Evolutionary conservation across 2,888 invertebrate genomes (phyloP), one percentile per base, ranked within the genome.

Genomic region (Mellilla xanthometata): DNA sequence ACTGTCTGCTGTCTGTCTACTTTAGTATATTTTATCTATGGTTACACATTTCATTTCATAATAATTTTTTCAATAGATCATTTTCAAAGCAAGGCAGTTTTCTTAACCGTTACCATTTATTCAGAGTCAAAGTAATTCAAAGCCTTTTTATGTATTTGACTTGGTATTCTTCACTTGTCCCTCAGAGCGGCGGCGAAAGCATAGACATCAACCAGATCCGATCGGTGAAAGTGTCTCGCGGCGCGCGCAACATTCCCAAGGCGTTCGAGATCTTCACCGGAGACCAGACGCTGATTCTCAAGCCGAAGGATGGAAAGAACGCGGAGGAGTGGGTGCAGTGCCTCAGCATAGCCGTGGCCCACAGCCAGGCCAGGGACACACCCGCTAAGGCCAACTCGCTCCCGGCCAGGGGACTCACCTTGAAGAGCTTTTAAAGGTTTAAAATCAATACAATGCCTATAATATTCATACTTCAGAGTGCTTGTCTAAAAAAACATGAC

Each of bases 301-400:
- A 98, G 87, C 98, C 98, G 4, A 97, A 96, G 80, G 97, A 97
- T 75, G 96, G 96, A 30, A 96, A 96, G 82, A 96, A 97, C 78
- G 97, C 97, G 0, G 97, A 98, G 83, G 96, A 97, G 79, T 98
- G 98, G 97, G 96, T 97, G 31, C 97, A 98, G 81, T 97, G 96
- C 80, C 91, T 98, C 52, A 97, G 96, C 72, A 96, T 97, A 53
- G 97, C 97, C 2, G 96, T 98, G 7, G 97, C 97, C 0, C 96
- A 97, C 76, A 95, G 95, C 0, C 95, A 95, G 62, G 93, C 94
- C 0, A 76, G 92, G 23, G 92, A 92, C 47, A 78, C 80, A 1
- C 88, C 90, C 0, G 88, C 88, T 24, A 90, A 90, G 54, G 87
- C 89, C 10, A 90, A 90, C 65, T 89, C 90, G 24, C 63, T 90